phyloP scores from a whole-genome alignment of 2,113 vertebrate species.

The Pseudonaja textilis region DNA sequence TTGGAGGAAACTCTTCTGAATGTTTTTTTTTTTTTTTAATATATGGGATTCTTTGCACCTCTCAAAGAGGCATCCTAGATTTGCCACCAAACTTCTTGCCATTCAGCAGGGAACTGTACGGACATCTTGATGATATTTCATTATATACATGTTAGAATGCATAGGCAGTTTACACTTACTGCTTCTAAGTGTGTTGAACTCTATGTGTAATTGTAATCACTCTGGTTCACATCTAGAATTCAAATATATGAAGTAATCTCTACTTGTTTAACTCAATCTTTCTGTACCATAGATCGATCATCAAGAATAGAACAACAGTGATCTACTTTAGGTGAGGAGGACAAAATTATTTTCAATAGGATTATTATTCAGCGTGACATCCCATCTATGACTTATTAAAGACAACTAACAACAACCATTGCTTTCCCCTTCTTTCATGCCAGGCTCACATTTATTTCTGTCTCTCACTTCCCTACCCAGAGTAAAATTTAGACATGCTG shows the following conservation, averaged over 20 bases:
- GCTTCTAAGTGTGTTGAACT: background rate
- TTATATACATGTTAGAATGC: background rate
- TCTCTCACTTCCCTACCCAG: background rate
- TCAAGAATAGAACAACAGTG: background rate
- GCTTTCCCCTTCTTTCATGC: accelerated
- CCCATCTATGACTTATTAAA: background rate
- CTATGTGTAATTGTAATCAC: background rate
- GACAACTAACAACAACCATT: background rate
- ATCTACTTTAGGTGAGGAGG: background rate
- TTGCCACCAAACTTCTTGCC: background rate
- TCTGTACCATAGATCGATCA: background rate
- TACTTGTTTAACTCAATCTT: background rate
- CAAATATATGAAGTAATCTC: background rate
- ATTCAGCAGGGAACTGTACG: background rate
- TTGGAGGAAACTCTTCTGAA: background rate
- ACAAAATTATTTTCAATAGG: background rate
- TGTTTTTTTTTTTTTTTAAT: too few relatives aligned
- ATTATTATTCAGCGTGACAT: background rate
- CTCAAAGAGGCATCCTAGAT: background rate
- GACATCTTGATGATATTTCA: background rate
- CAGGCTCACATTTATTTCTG: background rate
- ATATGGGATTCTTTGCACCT: background rate
- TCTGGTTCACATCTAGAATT: background rate
- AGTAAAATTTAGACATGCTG: constrained; percentile 47
- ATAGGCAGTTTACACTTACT: background rate